Evolutionary conservation across 1,140 invertebrate species (phyloP), one percentile per base, ranked within the genome.

Genomic region (Saccostrea glomerata): DNA sequence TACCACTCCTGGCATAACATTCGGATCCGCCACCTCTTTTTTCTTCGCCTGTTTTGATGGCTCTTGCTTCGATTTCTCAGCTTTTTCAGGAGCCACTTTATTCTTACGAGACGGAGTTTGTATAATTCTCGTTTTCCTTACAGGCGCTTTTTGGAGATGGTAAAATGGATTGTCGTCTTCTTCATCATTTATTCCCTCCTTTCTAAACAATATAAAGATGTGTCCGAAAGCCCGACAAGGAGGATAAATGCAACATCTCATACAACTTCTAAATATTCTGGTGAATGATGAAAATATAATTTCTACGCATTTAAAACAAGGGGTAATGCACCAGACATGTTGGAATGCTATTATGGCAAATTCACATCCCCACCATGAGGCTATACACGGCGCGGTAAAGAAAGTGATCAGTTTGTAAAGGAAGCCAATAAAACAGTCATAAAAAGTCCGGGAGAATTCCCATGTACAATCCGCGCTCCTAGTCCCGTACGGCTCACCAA

Each of bases 121-220:
- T 36, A 77, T 77, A 77, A 77, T 77, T 77, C 70, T 77, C 0
- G 70, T 36, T 30, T 77, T 77, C 25, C 15, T 77, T 23, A 77
- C 70, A 0, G 70, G 70, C 13, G 70, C 11, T 15, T 23, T 23
- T 2, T 90, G 82, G 36, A 70, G 60, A 47, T 86, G 40, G 60
- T 86, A 63, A 70, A 86, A 60, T 5, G 85, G 60, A 36, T 86
- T 98, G 98, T 98, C 93, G 98, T 98, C 30, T 96, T 98, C 92
- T 98, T 98, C 96, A 98, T 98, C 96, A 98, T 63, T 70, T 70
- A 70, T 70, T 15, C 70, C 70, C 30, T 77, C 70, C 70, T 25
- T 25, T 77, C 70, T 25, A 86, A 86, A 86, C n/a, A 12, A 12
- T n/a, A 86, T 70, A 23, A 70, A 86, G 58, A 86, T 30, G 20